Conservation (phyloP, 2,797 vertebrate genomes). For the Parauchenoglanis punctatus region DNA sequence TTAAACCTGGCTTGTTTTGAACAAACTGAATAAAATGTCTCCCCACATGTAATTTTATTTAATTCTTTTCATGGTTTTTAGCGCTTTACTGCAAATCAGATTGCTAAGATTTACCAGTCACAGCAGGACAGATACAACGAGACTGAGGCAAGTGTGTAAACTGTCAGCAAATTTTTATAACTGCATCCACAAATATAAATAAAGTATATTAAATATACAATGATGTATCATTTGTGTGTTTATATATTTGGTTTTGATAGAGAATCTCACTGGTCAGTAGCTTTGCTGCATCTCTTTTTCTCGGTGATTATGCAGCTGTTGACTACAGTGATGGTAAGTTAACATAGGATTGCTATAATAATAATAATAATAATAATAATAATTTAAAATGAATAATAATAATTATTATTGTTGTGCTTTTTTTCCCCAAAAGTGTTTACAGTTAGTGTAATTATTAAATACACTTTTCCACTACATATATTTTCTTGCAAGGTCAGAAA, state of each 20-base stretch:
- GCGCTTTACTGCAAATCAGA: slow-evolving; percentile 97
- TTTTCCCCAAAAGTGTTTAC: neutral
- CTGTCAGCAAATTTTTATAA: neutral
- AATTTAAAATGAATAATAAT: neutral
- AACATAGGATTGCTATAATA: neutral
- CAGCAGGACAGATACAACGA: slow-evolving; percentile 74
- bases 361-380: neutral
- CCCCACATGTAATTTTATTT: neutral
- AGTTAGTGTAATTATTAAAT: neutral
- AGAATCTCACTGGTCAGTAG: slow-evolving; percentile 95
- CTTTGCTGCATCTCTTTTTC: slow-evolving; percentile 91
- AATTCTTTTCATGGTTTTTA: slow-evolving; percentile 60
- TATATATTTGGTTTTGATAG: slow-evolving; percentile 65
- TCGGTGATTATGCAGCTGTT: slow-evolving; percentile 84
- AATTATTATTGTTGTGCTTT: neutral
- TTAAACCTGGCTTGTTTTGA: neutral
- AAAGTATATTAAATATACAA: slow-evolving; percentile 5
- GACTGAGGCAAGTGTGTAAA: slow-evolving; percentile 79
- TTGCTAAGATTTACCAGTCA: slow-evolving; percentile 84
- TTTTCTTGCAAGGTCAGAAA: neutral
- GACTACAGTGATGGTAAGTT: slow-evolving; percentile 86
- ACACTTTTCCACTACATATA: neutral
- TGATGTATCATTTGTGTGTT: neutral
- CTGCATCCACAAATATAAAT: neutral
- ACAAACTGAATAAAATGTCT: neutral